phyloP scores from a whole-genome alignment of 2,888 invertebrate species.

The Ernsta delagoae region DNA sequence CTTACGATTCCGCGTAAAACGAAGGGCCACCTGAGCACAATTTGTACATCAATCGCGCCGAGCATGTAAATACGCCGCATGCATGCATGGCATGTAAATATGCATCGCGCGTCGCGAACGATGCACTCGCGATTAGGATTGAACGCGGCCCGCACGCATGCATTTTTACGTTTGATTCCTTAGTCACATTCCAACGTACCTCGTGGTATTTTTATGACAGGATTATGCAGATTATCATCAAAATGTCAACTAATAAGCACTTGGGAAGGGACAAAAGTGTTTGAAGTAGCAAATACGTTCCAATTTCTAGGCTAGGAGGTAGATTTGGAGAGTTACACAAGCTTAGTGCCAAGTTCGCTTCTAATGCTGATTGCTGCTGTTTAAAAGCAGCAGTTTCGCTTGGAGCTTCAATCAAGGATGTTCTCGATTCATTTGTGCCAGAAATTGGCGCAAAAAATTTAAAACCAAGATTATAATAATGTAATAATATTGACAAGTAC shows the following conservation, averaged over 20 bases:
- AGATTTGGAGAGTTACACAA: too few relatives aligned
- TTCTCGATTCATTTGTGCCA: too few relatives aligned
- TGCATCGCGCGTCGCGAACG: conserved; percentile 41
- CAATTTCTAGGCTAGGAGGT: too few relatives aligned
- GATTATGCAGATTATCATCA: not conserved
- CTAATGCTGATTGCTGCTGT: too few relatives aligned
- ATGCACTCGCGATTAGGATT: conserved; percentile 46
- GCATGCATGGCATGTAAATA: conserved; percentile 33
- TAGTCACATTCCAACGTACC: conserved; percentile 19
- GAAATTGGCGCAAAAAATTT: too few relatives aligned
- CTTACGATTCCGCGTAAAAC: conserved; percentile 31
- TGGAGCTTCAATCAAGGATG: too few relatives aligned
- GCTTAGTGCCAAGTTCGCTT: too few relatives aligned
- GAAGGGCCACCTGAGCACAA: conserved; percentile 26
- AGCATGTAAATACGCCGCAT: conserved; percentile 41
- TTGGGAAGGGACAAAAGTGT: not conserved
- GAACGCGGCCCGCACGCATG: conserved; percentile 38
- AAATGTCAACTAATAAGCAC: not conserved
- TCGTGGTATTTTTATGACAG: not conserved
- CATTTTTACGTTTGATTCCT: conserved; percentile 39
- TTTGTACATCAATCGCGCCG: conserved; percentile 30
- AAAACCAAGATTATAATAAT: too few relatives aligned
- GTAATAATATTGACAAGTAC: too few relatives aligned
- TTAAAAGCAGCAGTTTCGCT: too few relatives aligned
- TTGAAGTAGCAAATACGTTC: too few relatives aligned